Conservation (phyloP, 2,888 invertebrate species). For the Sylvicola fuscatus region DNA sequence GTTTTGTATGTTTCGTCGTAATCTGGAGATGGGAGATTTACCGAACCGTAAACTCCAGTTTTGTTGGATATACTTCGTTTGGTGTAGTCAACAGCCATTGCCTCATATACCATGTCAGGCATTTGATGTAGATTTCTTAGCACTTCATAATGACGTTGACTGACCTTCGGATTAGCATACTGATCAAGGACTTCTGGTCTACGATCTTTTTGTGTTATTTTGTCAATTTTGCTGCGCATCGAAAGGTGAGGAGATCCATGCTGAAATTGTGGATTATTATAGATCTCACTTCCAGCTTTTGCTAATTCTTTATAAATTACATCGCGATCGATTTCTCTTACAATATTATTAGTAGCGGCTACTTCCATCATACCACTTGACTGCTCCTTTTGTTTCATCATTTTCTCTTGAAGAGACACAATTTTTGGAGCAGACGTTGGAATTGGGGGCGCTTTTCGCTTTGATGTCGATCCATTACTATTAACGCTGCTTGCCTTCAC, state of each 20-base stretch:
- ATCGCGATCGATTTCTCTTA: not conserved
- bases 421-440: slow-evolving; percentile 9
- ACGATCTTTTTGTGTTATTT: slow-evolving; percentile 12
- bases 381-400: not conserved
- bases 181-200: slow-evolving; percentile 18
- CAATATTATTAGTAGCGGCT: not conserved
- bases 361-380: not conserved
- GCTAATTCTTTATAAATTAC: slow-evolving; percentile 3
- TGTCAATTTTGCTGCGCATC: slow-evolving; percentile 8
- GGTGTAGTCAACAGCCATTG: slow-evolving; percentile 28
- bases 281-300: slow-evolving; percentile 14
- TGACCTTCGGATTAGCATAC: slow-evolving; percentile 17
- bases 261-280: slow-evolving; percentile 24
- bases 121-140: slow-evolving; percentile 22
- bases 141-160: slow-evolving; percentile 20
- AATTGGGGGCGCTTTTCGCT: slow-evolving; percentile 18
- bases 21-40: slow-evolving; percentile 22
- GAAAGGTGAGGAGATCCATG: slow-evolving; percentile 17
- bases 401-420: slow-evolving; percentile 7
- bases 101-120: slow-evolving; percentile 46
- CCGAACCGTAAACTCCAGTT: slow-evolving; percentile 2
- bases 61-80: slow-evolving; percentile 8
- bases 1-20: slow-evolving; percentile 25
- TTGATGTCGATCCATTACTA: slow-evolving; percentile 8
- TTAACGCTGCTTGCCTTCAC: slow-evolving; percentile 6